Conservation (phyloP, 2,888 invertebrate species). For the Oligia strigilis region DNA sequence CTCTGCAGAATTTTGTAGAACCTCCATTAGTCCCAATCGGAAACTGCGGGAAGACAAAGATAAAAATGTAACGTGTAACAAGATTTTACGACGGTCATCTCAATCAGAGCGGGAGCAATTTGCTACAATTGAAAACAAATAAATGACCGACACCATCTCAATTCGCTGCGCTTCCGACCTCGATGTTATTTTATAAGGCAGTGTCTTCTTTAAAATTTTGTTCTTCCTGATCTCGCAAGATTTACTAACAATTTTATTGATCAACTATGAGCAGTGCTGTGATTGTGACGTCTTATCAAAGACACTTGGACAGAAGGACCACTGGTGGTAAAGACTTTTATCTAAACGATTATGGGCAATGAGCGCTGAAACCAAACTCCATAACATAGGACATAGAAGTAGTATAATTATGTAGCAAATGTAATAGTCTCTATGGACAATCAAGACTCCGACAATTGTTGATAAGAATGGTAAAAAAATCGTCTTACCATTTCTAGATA, state of each 20-base stretch:
- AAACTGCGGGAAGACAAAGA: constrained; percentile 67
- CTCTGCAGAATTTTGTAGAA: constrained; percentile 64
- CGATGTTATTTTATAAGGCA: constrained; percentile 49
- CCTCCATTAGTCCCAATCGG: constrained; percentile 69
- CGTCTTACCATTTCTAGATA: constrained; percentile 87
- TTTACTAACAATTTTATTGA: constrained; percentile 1
- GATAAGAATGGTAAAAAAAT: background rate
- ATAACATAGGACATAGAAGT: too few relatives aligned
- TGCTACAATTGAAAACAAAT: constrained; percentile 86
- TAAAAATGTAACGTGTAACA: constrained; percentile 76
- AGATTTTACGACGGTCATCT: constrained; percentile 79
- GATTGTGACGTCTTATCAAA: background rate
- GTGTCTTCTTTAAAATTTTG: constrained; percentile 31
- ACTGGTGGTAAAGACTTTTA: background rate
- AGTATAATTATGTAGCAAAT: background rate
- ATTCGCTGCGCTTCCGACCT: constrained; percentile 69
- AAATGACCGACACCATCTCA: constrained; percentile 77
- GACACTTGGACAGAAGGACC: background rate
- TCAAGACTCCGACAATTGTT: background rate
- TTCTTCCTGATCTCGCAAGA: background rate
- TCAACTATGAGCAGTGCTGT: background rate
- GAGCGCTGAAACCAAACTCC: too few relatives aligned
- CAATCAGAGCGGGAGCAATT: constrained; percentile 83
- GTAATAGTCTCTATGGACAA: background rate
- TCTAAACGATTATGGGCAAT: background rate